Base-by-base conservation (phyloP, 1,140 invertebrate species). In the Leptinotarsa lineolata region DNA sequence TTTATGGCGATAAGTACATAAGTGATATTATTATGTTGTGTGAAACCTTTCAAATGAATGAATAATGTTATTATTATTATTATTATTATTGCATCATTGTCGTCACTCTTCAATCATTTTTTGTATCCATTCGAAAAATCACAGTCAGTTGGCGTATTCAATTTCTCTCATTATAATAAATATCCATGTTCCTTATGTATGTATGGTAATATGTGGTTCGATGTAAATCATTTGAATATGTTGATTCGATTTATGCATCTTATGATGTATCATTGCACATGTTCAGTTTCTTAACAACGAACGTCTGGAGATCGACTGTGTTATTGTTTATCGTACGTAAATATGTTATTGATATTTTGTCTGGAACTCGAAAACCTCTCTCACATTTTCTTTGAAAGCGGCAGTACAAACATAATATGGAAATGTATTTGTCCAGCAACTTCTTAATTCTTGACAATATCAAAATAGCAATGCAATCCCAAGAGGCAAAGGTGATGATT, bases 141-240 rank as follows among this genome's bases (percentile, higher is more conserved):
- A 54, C 16, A 54, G 48, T 54, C 48, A 54, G 30, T 54, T 13
- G 16, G 0, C 16, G 48, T 54, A 18, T 54, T 54, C 48, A 54
- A n/a, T 54, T 54, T 54, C 48, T 54, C 16, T 54, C 48, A 54
- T 54, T 54, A 54, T 54, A 54, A 54, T 54, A 54, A 54, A 54
- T 54, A 54, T 54, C 15, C 48, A 54, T 54, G 48, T 54, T 13
- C 15, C 2, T 18, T 54, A 18, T 54, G 16, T 54, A 54, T 18
- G 16, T 54, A 54, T 54, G 48, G 5, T 54, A 54, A 54, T 54
- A 54, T 13, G 48, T 18, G 48, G 15, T n/a, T 54, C 48, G 48
- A 54, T 54, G 15, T 54, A 54, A 54, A 54, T 54, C 48, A 54
- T 54, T 54, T n/a, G 3, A 54, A 54, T 54, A 54, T 54, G 48